phyloP scores from a whole-genome alignment of 2,797 vertebrate species.

The Myotis planiceps region DNA sequence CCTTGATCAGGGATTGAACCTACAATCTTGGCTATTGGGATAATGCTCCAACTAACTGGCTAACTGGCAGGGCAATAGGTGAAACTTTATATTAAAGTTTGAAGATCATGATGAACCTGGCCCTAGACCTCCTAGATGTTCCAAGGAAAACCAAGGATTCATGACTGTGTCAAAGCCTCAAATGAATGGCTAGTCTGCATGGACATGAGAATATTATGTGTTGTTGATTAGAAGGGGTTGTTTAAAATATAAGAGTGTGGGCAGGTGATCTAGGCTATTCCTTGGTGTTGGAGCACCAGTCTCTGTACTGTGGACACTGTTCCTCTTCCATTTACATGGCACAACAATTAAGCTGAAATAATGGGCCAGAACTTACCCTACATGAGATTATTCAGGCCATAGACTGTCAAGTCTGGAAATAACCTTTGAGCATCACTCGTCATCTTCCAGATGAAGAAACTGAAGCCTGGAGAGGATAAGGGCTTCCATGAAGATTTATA shows the following conservation, averaged over 20 bases:
- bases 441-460: neutral
- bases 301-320: neutral
- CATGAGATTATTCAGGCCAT: neutral
- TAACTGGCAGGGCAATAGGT: too few relatives aligned
- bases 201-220: neutral
- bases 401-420: neutral
- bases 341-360: neutral
- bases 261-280: neutral
- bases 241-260: neutral
- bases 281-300: neutral
- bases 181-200: neutral
- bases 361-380: neutral
- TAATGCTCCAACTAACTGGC: too few relatives aligned
- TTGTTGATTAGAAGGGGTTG: neutral
- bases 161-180: neutral
- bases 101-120: neutral
- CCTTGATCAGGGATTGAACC: too few relatives aligned
- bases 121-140: neutral
- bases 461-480: neutral
- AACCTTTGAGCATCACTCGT: neutral
- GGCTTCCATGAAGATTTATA: neutral
- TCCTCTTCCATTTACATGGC: neutral
- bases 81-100: neutral
- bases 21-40: too few relatives aligned
- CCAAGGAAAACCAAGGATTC: neutral